Conservation (phyloP, 2,797 vertebrate species). For the Odontamblyopus rebecca region DNA sequence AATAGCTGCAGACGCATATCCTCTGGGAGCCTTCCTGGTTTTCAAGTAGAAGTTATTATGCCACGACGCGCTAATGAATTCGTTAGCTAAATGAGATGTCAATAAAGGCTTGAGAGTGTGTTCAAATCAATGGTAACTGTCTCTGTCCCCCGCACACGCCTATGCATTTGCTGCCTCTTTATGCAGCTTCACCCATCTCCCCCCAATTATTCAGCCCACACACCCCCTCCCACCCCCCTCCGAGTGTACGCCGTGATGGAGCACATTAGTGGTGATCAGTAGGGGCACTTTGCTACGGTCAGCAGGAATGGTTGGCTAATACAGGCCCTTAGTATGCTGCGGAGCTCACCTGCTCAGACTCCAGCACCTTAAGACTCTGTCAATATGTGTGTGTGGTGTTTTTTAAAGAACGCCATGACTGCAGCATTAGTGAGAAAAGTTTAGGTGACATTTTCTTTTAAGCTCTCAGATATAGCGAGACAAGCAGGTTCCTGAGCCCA, state of each 20-base stretch:
- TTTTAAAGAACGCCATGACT: constrained; percentile 42
- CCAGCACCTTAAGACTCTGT: constrained; percentile 40
- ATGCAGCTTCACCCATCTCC: constrained; percentile 65
- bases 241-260: constrained; percentile 67
- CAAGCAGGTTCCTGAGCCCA: constrained; percentile 1
- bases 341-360: constrained; percentile 66
- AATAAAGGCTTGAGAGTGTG: constrained; percentile 69
- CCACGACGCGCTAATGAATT: constrained; percentile 71
- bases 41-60: constrained; percentile 70
- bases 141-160: constrained; percentile 43
- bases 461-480: constrained; percentile 5
- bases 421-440: constrained; percentile 29
- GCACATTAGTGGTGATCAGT: constrained; percentile 76
- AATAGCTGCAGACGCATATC: constrained; percentile 29
- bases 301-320: constrained; percentile 68
- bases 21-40: constrained; percentile 53
- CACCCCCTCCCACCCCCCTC: constrained; percentile 32
- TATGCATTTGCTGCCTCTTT: constrained; percentile 41
- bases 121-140: constrained; percentile 67
- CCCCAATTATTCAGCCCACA: constrained; percentile 61
- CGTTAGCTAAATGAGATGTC: constrained; percentile 76
- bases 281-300: constrained; percentile 77
- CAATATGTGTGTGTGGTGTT: constrained; percentile 22
- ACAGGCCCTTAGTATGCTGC: constrained; percentile 69
- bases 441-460: constrained; percentile 28